Conservation (phyloP, 2,113 vertebrate species). For the Trichechus manatus region DNA sequence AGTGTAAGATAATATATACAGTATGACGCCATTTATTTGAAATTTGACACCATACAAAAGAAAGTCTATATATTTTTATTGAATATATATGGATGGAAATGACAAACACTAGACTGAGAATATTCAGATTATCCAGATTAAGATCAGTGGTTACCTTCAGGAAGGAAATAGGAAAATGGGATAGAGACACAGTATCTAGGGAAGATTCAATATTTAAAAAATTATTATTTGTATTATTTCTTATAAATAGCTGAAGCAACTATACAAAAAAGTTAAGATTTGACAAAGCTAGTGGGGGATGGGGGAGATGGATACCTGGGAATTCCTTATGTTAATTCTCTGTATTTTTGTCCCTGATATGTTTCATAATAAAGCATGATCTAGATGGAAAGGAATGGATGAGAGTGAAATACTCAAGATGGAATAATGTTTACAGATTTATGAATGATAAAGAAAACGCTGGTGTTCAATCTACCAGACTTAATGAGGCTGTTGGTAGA, state of each 20-base stretch:
- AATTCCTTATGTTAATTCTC: not conserved
- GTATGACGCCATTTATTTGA: not conserved
- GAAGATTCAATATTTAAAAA: not conserved
- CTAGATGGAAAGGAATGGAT: not conserved
- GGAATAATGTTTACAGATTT: not conserved
- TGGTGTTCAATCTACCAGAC: not conserved
- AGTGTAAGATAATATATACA: not conserved
- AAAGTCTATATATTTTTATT: not conserved
- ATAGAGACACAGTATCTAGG: not conserved
- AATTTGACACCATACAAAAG: not conserved
- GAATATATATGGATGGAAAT: not conserved
- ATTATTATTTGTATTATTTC: not conserved
- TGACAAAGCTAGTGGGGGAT: not conserved
- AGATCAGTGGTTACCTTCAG: not conserved
- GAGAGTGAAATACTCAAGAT: not conserved
- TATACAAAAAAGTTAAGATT: not conserved
- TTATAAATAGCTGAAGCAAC: conserved; percentile 5
- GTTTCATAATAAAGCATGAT: conserved; percentile 1
- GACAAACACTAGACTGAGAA: not conserved
- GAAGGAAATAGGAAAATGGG: not conserved
- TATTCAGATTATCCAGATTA: not conserved
- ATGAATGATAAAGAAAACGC: not conserved
- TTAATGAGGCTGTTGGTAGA: not conserved
- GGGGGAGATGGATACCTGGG: not conserved
- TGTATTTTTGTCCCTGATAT: not conserved